Evolutionary conservation across 2,797 vertebrate species (phyloP), one percentile per base, ranked within the genome.

Genomic region (Meda fulgida): DNA sequence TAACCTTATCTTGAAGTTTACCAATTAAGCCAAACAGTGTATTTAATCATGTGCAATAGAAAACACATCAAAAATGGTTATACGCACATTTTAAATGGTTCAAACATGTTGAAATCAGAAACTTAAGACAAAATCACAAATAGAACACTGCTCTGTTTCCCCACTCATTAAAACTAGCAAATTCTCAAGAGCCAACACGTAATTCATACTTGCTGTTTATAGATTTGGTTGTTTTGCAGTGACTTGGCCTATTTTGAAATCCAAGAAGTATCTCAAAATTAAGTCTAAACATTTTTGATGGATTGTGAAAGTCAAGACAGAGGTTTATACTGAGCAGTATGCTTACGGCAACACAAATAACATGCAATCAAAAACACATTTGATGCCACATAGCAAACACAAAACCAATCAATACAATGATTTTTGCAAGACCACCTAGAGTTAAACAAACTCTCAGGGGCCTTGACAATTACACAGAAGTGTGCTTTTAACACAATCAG

Each of bases 401-500:
- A 43, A 31, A 29, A 63, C 23, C 48, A 80, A 26, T 23, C 38
- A 67, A 80, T 58, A 60, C 21, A 65, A 60, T 23, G 67, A 60
- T n/a, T 53, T 72, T 48, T 73, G 23, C 38, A 76, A 83, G 71
- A 63, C 80, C 81, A 81, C 80, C 40, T 55, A 60, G 80, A 34
- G 38, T 46, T 81, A 63, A 48, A 48, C 53, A 82, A 46, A 82
- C 14, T 71, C 66, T 81, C 5, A 29, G 29, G 53, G 79, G 79
- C 48, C 36, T 71, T 40, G 80, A 43, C 16, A 71, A 71, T 58
- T 40, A 73, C 58, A 75, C 5, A 63, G 7, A 69, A 36, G 58
- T 18, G 9, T 46, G 75, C 65, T 65, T 82, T 93, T 92, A 92
- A 90, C 91, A 91, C 90, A 86, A 91, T 90, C 81, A 78, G 80